Percentiles rank a stretch among this genome's conserved stretches.
phyloP scores from a whole-genome alignment of 2,888 invertebrate species.

The Plusia festucae region DNA sequence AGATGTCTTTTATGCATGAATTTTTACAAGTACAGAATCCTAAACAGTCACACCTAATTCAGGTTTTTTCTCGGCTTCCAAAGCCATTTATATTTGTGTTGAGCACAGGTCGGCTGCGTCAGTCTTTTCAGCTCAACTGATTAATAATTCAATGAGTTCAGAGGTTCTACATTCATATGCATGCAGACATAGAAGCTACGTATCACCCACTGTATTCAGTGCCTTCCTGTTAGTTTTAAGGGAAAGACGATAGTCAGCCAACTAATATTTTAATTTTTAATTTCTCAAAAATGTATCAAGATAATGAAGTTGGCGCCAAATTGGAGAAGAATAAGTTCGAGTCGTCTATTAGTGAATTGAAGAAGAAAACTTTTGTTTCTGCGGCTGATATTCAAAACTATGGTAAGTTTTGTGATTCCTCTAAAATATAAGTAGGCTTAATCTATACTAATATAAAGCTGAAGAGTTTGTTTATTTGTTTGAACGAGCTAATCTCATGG shows the following conservation, averaged over 20 bases:
- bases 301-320: constrained; percentile 66
- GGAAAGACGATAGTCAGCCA: constrained; percentile 31
- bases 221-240: constrained; percentile 25
- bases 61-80: constrained; percentile 2
- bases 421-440: no score
- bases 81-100: constrained; percentile 23
- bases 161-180: constrained; percentile 77
- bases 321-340: constrained; percentile 81
- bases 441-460: no score
- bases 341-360: constrained; percentile 82
- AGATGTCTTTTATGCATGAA: no score
- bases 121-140: constrained; percentile 67
- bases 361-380: constrained; percentile 80
- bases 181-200: constrained; percentile 50
- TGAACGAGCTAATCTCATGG: no score
- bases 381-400: constrained; percentile 78
- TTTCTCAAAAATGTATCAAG: constrained; percentile 75
- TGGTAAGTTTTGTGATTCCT: constrained; percentile 68
- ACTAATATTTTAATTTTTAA: background rate
- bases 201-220: constrained; percentile 35
- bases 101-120: constrained; percentile 36
- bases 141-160: constrained; percentile 82
- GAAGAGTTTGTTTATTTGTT: no score
- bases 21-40: background rate
- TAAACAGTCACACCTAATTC: background rate